A percentile compares a stretch with the other conserved stretches of the same genome.
Evolutionary conservation across 2,113 vertebrate species (phyloP).

Genomic region (Pantherophis guttatus): DNA sequence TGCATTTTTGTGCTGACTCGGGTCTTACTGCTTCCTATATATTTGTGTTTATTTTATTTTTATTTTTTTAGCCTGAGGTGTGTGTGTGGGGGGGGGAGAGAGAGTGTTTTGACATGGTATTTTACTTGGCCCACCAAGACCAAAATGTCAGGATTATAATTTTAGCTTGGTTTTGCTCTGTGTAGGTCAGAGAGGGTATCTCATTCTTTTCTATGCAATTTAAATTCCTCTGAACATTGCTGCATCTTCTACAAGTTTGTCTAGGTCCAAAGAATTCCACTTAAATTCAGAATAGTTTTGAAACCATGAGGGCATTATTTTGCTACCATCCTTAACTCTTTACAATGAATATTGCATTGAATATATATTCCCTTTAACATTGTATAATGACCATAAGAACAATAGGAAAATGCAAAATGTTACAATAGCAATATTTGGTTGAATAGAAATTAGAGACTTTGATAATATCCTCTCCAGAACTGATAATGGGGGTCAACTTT

Average conservation of each 20-base stretch:
- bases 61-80: not conserved
- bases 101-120: not conserved
- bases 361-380: not conserved
- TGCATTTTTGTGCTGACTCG: slow-evolving; percentile 8
- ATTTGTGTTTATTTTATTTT: not conserved
- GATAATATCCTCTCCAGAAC: not conserved
- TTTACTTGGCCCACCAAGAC: not conserved
- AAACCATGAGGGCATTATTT: not conserved
- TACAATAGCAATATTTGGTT: too few relatives aligned
- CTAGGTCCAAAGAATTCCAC: not conserved
- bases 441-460: not conserved
- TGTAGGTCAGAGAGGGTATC: too few relatives aligned
- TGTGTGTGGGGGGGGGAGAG: not conserved
- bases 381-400: not conserved
- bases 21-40: not conserved
- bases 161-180: not conserved
- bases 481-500: not conserved
- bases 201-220: not conserved
- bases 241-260: not conserved
- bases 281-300: not conserved
- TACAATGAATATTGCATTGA: not conserved
- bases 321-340: not conserved
- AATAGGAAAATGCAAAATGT: not conserved
- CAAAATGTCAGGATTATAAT: not conserved
- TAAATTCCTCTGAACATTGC: not conserved